Conservation (phyloP, 2,797 vertebrate species). For the Valencia hispanica region DNA sequence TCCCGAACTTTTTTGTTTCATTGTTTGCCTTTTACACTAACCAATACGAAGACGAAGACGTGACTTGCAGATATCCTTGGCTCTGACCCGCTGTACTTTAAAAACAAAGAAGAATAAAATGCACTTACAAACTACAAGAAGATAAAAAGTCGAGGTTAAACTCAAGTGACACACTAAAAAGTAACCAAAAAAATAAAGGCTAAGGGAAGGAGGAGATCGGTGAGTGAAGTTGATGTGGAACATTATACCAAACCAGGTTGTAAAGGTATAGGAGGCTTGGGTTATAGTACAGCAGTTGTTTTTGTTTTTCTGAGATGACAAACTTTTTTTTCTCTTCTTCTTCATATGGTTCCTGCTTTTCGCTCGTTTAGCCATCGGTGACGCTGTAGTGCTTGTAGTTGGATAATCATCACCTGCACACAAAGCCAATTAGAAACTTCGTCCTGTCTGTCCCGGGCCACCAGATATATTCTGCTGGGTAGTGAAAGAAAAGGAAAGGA, state of each 20-base stretch:
- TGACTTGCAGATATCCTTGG: conserved; percentile 88
- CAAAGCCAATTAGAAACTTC: conserved; percentile 95
- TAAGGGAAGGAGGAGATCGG: conserved; percentile 79
- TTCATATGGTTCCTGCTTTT: conserved; percentile 86
- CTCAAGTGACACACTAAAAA: conserved; percentile 63
- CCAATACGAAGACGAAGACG: conserved; percentile 82
- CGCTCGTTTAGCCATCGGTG: conserved; percentile 75
- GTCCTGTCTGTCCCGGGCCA: conserved; percentile 93
- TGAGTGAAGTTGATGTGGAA: conserved; percentile 76
- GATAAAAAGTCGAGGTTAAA: conserved; percentile 58
- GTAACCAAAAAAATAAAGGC: conserved; percentile 76
- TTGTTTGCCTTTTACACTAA: conserved; percentile 62
- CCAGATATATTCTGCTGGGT: conserved; percentile 90
- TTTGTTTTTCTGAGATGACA: conserved; percentile 92
- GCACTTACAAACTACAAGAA: conserved; percentile 64
- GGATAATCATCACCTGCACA: conserved; percentile 91
- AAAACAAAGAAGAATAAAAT: conserved; percentile 56
- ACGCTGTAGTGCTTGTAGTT: conserved; percentile 91
- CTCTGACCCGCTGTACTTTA: conserved; percentile 61
- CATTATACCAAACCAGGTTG: conserved; percentile 84
- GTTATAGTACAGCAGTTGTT: conserved; percentile 96
- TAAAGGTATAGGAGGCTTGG: conserved; percentile 88
- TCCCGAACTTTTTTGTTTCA: conserved; percentile 56
- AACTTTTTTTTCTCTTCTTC: conserved; percentile 83
- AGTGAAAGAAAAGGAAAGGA: conserved; percentile 47